Evolutionary conservation across 1,140 invertebrate species (phyloP).

Genomic region (Cydia amplana): DNA sequence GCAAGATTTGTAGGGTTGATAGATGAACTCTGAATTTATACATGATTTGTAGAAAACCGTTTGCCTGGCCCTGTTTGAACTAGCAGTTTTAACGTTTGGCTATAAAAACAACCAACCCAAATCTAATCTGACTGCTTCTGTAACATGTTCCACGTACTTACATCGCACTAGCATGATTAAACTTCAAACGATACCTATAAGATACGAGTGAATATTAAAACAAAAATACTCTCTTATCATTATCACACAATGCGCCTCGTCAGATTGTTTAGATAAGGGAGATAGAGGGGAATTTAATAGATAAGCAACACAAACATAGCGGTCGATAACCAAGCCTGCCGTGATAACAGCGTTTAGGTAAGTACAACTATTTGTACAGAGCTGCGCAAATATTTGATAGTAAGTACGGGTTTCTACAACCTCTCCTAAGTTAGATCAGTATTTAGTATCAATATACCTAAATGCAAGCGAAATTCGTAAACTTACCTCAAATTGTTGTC

Average conservation of each 20-base stretch:
- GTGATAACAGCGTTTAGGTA: conserved; percentile 57
- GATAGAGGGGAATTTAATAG: conserved; percentile 60
- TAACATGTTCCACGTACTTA: neutral
- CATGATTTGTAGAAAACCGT: neutral
- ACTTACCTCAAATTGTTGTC: neutral
- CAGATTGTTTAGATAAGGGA: conserved; percentile 62
- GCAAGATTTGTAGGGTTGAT: neutral
- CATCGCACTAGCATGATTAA: neutral
- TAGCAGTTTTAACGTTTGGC: neutral
- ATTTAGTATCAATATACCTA: neutral
- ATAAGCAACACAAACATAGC: conserved; percentile 71
- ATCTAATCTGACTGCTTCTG: conserved; percentile 4
- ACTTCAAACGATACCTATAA: neutral
- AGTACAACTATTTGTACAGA: conserved; percentile 39
- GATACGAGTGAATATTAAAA: conserved; percentile 19
- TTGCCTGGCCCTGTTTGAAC: neutral
- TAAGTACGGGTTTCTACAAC: neutral
- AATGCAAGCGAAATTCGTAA: neutral
- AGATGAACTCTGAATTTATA: neutral
- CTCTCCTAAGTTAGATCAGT: neutral
- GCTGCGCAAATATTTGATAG: conserved; percentile 43
- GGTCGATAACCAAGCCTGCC: conserved; percentile 73
- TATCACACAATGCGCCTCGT: conserved; percentile 57
- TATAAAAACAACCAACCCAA: neutral
- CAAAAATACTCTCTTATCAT: conserved; percentile 56